Base-by-base conservation (phyloP, 2,797 vertebrate genomes). In the Esox lucius region DNA sequence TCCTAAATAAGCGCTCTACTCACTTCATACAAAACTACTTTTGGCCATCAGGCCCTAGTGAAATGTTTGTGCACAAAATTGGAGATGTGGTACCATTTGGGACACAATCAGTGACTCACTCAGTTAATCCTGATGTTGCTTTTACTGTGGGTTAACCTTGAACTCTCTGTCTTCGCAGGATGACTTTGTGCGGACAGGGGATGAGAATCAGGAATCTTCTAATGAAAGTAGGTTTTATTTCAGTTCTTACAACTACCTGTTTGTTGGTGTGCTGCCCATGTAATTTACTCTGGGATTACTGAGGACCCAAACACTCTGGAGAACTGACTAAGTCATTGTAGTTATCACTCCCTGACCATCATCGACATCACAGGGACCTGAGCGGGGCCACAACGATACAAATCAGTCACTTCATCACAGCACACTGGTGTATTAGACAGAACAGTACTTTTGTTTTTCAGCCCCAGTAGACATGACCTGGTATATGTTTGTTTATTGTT, bases 171-270 rank as follows among this genome's bases (percentile, higher is more conserved):
- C 77, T 91, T 72, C 82, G 42, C 88, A 99, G 98, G 98, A 98
- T 75, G 98, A 99, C 88, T 97, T 98, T 83, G 97, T 98, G 83
- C 96, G 96, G 87, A 96, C 96, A 90, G 97, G 96, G 96, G 97
- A 98, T 89, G 96, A 97, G 89, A 96, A 91, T 88, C 97, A 96
- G 22, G 56, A 24, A 92, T 93, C 92, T 24, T 95, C 95, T 75
- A 96, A 94, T 80, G 98, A 98, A 94, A 97, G 98, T 99, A 96
- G 94, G 94, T 93, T 56, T 74, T 49, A 33, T 6, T 16, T 65
- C 28, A 31, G 28, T 33, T 65, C 28, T 33, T 33, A 9, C 31
- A 31, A 2, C 26, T 26, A 6, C 15, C 28, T 65, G 56, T 61
- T 24, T 24, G 24, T 61, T 61, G 51, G 17, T 61, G 22, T 61